Evolutionary conservation across 1,140 invertebrate genomes (phyloP).

Genomic region (Meloidogyne chitwoodi): DNA sequence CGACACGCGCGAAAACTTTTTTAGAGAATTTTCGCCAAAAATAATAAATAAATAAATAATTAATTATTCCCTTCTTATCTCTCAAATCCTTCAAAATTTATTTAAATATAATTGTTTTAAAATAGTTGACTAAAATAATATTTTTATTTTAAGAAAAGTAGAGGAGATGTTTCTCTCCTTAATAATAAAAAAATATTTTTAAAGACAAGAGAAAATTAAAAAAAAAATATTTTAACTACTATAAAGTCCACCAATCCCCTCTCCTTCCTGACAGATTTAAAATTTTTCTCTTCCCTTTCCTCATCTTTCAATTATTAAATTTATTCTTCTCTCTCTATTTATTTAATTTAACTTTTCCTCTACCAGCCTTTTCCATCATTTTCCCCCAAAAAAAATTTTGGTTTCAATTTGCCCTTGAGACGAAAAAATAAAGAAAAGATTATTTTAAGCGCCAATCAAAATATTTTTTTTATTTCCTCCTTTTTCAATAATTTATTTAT

Average conservation of each 20-base stretch:
- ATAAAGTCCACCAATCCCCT: no score
- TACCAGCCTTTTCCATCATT: not conserved
- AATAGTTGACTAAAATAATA: no score
- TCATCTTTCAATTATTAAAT: not conserved
- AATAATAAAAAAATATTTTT: no score
- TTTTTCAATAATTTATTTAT: constrained; percentile 1
- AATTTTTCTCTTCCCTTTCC: not conserved
- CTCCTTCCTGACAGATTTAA: not conserved
- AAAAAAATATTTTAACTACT: not conserved
- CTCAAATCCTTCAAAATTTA: no score
- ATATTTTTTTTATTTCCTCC: not conserved
- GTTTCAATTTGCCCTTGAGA: constrained; percentile 5
- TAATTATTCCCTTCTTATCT: no score
- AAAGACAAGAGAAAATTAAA: not conserved
- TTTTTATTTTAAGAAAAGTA: no score
- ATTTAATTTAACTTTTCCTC: not conserved
- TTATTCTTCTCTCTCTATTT: not conserved
- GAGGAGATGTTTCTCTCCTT: no score
- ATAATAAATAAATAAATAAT: no score
- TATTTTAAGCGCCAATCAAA: constrained; percentile 11
- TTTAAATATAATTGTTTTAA: no score
- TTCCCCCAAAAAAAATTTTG: not conserved
- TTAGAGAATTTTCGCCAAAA: no score
- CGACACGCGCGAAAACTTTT: no score
- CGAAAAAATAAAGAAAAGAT: not conserved